Percentiles rank a stretch among this genome's conserved stretches.
Conservation (phyloP, 2,888 invertebrate genomes). For the Yponomeuta plumbellus region DNA sequence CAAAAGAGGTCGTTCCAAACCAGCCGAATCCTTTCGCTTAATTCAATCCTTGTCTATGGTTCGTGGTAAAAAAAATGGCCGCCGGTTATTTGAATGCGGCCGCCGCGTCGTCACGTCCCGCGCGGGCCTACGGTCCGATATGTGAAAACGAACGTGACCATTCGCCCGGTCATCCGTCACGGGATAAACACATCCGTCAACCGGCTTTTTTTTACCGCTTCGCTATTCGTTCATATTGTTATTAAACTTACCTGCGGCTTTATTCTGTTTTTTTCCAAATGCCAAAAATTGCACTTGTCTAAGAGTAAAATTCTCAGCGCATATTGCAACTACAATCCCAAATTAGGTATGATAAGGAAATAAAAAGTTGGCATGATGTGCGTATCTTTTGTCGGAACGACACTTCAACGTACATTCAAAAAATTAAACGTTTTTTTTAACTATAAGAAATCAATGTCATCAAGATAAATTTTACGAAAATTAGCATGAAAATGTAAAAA, state of each 20-base stretch:
- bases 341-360: too few relatives aligned
- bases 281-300: not conserved
- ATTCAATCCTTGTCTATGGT: not conserved
- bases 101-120: constrained; percentile 51
- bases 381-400: too few relatives aligned
- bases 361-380: too few relatives aligned
- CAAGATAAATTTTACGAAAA: too few relatives aligned
- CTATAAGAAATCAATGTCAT: too few relatives aligned
- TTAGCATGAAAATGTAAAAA: too few relatives aligned
- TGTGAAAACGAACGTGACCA: constrained; percentile 61
- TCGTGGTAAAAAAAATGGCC: constrained; percentile 14
- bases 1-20: too few relatives aligned
- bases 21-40: not conserved
- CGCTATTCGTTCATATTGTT: not conserved
- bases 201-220: constrained; percentile 28
- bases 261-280: not conserved
- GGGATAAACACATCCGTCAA: constrained; percentile 25
- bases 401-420: too few relatives aligned
- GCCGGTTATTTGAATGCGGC: constrained; percentile 45
- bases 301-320: not conserved
- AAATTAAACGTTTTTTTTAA: too few relatives aligned
- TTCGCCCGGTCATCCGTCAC: constrained; percentile 44
- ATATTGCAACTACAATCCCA: too few relatives aligned
- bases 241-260: not conserved
- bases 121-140: constrained; percentile 42